Percentiles rank a stretch among this genome's conserved stretches.
phyloP scores from a whole-genome alignment of 53 echinoderm and acorn worm species.

The Mesocentrotus franciscanus region DNA sequence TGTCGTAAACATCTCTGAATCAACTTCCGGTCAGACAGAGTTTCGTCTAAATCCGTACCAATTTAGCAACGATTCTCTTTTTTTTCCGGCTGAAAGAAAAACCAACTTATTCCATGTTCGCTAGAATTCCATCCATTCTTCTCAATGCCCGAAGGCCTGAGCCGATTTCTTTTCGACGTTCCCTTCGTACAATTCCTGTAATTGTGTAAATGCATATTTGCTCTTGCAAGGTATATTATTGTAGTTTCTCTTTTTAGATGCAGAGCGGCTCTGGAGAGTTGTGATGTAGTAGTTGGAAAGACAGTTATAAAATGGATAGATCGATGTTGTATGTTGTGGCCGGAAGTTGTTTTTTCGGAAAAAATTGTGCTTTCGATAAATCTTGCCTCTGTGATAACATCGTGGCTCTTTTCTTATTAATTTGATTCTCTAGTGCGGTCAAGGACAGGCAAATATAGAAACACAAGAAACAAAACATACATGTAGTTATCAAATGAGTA shows the following conservation, averaged over 20 bases:
- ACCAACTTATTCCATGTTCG: constrained; percentile 26
- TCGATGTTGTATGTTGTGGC: background rate
- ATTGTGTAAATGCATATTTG: constrained; percentile 49
- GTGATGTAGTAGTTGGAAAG: background rate
- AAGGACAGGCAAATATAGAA: background rate
- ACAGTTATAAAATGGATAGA: constrained; percentile 13
- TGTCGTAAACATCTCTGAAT: background rate
- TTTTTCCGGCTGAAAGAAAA: constrained; percentile 42
- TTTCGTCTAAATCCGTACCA: constrained; percentile 48
- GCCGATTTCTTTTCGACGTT: constrained; percentile 9
- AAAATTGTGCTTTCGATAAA: background rate
- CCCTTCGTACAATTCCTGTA: constrained; percentile 34
- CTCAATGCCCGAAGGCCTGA: constrained; percentile 39
- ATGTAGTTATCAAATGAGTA: background rate
- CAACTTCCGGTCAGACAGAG: constrained; percentile 20
- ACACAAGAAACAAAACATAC: background rate
- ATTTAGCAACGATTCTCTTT: constrained; percentile 34
- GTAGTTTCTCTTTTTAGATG: constrained; percentile 15
- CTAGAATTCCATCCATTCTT: constrained; percentile 53
- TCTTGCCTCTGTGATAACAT: background rate
- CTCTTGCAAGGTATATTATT: constrained; percentile 22
- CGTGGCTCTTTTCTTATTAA: background rate
- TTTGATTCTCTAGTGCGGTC: background rate
- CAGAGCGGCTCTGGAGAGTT: background rate
- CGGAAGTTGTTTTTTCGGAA: background rate